A percentile compares a stretch with the other conserved stretches of the same genome.
These are phyloP conservation scores for Atta colombica DNA, from an alignment of 1,140 invertebrate species.

Conservation along the genomic window DNA sequence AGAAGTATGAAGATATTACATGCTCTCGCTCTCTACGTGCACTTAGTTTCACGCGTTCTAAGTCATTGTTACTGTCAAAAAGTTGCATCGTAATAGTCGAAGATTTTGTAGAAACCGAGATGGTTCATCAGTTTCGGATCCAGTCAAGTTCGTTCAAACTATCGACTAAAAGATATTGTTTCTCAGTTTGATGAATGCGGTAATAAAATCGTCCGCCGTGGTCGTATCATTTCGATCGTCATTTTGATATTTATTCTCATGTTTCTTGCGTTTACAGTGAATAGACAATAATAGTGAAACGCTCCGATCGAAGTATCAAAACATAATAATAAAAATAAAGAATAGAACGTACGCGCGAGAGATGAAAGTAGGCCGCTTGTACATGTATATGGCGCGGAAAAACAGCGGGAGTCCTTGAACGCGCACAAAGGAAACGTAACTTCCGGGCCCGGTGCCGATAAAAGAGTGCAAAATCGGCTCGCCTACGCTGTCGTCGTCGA, in stretches of 20 bases:
- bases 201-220: background rate
- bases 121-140: background rate
- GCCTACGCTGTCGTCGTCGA: background rate
- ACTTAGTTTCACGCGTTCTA: background rate
- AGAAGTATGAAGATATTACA: constrained; percentile 45
- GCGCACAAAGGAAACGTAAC: constrained; percentile 44
- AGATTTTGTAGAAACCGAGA: background rate
- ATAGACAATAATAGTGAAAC: background rate
- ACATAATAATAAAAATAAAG: constrained; percentile 31
- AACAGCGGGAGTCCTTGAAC: constrained; percentile 1
- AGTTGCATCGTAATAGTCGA: constrained; percentile 33
- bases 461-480: constrained; percentile 46
- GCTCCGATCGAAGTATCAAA: background rate
- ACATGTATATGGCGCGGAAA: background rate
- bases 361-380: constrained; percentile 8
- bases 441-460: constrained; percentile 28
- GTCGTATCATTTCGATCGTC: background rate
- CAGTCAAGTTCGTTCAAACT: background rate
- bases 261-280: background rate
- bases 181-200: background rate
- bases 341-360: background rate
- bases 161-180: too few relatives aligned
- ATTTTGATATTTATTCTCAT: background rate
- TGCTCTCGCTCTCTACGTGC: constrained; percentile 17
- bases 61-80: constrained; percentile 33